Conservation (phyloP, 2,113 vertebrate species). For the Microcebus murinus region DNA sequence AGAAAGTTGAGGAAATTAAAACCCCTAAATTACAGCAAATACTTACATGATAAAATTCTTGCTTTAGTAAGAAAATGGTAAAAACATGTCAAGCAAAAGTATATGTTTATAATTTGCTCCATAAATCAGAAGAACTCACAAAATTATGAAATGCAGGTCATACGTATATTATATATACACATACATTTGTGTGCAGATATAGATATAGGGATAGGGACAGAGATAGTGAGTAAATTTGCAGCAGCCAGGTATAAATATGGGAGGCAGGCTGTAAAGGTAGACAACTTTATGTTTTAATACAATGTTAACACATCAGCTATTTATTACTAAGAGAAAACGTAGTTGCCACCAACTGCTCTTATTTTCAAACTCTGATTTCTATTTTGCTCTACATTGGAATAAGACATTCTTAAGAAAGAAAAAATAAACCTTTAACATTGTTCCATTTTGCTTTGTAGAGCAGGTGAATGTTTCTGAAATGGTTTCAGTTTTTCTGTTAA, state of each 20-base stretch:
- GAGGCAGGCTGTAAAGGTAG: neutral
- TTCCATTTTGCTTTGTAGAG: neutral
- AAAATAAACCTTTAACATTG: neutral
- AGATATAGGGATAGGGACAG: neutral
- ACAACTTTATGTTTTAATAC: neutral
- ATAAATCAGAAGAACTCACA: neutral
- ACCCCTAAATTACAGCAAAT: neutral
- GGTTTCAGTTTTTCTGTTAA: conserved; percentile 38
- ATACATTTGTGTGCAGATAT: neutral
- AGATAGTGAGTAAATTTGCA: neutral
- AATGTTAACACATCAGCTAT: neutral
- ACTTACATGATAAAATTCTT: neutral
- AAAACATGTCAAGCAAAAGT: neutral
- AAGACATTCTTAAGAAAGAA: neutral
- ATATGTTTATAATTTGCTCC: neutral
- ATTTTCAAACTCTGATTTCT: neutral
- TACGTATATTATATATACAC: neutral
- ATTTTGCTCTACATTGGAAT: neutral
- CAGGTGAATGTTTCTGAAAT: conserved; percentile 18
- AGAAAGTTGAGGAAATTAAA: conserved; percentile 18
- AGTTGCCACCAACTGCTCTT: neutral
- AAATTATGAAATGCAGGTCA: neutral
- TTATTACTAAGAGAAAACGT: conserved; percentile 4
- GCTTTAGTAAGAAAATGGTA: neutral
- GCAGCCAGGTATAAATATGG: neutral